A percentile compares a stretch with the other conserved stretches of the same genome.
Evolutionary conservation across 2,113 vertebrate species (phyloP).

Genomic region (Cynoglossus semilaevis): DNA sequence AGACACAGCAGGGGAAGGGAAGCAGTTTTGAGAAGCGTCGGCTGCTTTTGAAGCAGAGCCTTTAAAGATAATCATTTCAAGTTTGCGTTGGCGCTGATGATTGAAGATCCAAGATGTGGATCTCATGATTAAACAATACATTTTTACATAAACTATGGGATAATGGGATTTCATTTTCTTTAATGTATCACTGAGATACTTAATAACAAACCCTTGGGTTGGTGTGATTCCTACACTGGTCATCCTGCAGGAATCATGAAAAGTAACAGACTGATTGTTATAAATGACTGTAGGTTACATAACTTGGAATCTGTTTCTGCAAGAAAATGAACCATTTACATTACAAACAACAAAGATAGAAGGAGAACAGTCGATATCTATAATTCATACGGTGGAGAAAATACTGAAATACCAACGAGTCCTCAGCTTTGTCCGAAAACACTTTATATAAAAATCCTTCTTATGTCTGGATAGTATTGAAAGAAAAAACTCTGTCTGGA

Average conservation of each 20-base stretch:
- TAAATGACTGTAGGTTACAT: no score
- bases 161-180: no score
- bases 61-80: slow-evolving; percentile 14
- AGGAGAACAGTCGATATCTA: no score
- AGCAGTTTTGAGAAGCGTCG: slow-evolving; percentile 3
- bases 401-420: no score
- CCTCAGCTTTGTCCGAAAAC: no score
- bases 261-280: no score
- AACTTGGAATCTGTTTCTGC: not conserved
- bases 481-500: no score
- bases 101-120: slow-evolving; percentile 6
- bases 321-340: not conserved
- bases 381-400: no score
- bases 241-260: slow-evolving; percentile 15
- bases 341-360: no score
- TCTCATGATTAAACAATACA: slow-evolving; percentile 8
- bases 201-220: slow-evolving; percentile 28
- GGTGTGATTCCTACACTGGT: slow-evolving; percentile 33
- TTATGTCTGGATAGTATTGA: no score
- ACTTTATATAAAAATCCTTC: no score
- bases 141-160: slow-evolving; percentile 30
- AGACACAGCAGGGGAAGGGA: slow-evolving; percentile 7
- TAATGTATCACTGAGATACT: slow-evolving; percentile 7
- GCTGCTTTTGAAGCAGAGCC: slow-evolving; percentile 18
- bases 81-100: slow-evolving; percentile 1